These are phyloP conservation scores for Plectrocnemia conspersa DNA, from an alignment of 1,140 invertebrate species.

Conservation along the genomic window DNA sequence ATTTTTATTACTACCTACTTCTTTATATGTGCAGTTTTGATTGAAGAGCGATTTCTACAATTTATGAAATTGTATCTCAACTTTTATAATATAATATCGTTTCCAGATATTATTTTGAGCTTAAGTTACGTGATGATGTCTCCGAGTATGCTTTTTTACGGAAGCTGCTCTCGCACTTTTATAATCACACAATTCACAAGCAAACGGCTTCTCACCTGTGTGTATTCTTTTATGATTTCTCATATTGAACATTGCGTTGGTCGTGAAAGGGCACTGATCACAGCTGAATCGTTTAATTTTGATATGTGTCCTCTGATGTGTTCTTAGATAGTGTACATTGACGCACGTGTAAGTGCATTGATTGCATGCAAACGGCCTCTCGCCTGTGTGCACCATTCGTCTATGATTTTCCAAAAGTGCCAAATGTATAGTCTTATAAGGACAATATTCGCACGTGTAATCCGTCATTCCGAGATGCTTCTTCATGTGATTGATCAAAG, in stretches of 20 bases:
- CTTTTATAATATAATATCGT: too few relatives aligned
- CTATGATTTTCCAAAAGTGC: conserved; percentile 8
- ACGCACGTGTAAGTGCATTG: conserved; percentile 12
- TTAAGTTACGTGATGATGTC: too few relatives aligned
- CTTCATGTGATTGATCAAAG: background rate
- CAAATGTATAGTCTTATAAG: background rate
- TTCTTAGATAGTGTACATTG: conserved; percentile 10
- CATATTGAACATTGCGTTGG: conserved; percentile 7
- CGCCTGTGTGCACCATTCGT: background rate
- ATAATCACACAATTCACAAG: conserved; percentile 11
- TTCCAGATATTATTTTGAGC: too few relatives aligned
- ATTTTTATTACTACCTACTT: too few relatives aligned
- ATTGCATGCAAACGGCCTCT: conserved; percentile 15
- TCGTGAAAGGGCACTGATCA: conserved; percentile 2
- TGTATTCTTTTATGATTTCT: conserved; percentile 9
- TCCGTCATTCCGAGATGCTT: background rate
- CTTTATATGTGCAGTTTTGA: too few relatives aligned
- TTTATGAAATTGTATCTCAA: too few relatives aligned
- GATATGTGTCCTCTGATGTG: conserved; percentile 10
- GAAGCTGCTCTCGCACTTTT: conserved; percentile 6
- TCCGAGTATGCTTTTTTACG: conserved; percentile 6
- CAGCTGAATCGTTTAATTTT: background rate
- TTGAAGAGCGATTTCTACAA: too few relatives aligned
- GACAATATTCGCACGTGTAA: background rate
- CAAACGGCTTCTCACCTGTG: conserved; percentile 13